Conservation (phyloP, 2,797 vertebrate species). For the Pangasius larnaudii region DNA sequence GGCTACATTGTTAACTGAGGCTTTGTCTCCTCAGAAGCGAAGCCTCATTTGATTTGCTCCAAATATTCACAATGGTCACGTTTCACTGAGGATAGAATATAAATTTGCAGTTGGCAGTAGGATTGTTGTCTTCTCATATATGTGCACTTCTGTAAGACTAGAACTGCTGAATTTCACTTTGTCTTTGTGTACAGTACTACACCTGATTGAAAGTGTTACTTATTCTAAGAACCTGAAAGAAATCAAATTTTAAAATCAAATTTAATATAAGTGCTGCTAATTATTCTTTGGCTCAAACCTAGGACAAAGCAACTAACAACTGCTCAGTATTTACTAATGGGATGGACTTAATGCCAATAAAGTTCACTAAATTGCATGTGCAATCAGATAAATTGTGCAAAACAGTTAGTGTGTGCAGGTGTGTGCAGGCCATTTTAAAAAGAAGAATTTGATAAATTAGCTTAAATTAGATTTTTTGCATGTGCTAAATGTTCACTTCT, state of each 20-base stretch:
- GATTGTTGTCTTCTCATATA: not conserved
- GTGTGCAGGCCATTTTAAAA: too few relatives aligned
- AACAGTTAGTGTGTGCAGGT: too few relatives aligned
- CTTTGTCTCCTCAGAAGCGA: conserved; percentile 1
- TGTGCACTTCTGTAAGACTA: not conserved
- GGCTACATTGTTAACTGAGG: not conserved
- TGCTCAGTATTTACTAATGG: not conserved
- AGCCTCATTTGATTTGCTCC: not conserved
- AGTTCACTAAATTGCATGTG: not conserved
- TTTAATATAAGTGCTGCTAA: not conserved
- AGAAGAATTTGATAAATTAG: not conserved
- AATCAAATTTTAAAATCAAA: not conserved
- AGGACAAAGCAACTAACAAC: not conserved
- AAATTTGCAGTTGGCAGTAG: not conserved
- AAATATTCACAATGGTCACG: not conserved
- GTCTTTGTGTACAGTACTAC: not conserved
- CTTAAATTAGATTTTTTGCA: not conserved
- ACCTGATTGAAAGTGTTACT: not conserved
- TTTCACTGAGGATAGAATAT: not conserved
- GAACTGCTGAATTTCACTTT: not conserved
- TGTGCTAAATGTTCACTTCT: not conserved
- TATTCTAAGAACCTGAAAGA: not conserved
- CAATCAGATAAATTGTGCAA: too few relatives aligned
- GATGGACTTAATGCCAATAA: not conserved
- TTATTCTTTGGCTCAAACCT: not conserved